These are phyloP conservation scores for Orthosia gothica DNA, from an alignment of 2,888 invertebrate species.

Conservation along the genomic window DNA sequence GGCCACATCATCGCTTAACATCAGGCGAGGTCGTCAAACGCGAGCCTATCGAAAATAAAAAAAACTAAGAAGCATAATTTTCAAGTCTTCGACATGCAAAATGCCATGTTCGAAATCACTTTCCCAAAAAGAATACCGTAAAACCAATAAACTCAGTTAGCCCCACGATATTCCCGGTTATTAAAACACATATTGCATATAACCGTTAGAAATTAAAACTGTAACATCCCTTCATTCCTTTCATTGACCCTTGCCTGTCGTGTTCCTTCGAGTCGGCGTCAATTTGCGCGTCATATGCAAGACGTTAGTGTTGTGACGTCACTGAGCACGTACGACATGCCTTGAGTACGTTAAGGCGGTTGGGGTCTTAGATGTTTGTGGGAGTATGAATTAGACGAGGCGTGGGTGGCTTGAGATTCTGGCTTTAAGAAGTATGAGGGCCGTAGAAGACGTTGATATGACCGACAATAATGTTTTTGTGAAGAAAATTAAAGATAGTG, in stretches of 20 bases:
- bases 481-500: too few relatives aligned
- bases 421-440: too few relatives aligned
- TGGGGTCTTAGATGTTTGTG: background rate
- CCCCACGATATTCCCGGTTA: background rate
- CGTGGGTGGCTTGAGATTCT: background rate
- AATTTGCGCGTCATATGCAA: conserved; percentile 59
- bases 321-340: conserved; percentile 36
- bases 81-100: background rate
- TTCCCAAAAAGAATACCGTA: background rate
- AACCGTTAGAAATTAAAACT: conserved; percentile 56
- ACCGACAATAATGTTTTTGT: too few relatives aligned
- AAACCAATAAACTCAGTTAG: background rate
- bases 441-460: too few relatives aligned
- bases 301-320: conserved; percentile 49
- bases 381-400: conserved; percentile 31
- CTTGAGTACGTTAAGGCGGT: conserved; percentile 57
- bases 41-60: too few relatives aligned
- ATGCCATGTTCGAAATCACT: background rate
- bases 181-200: conserved; percentile 11
- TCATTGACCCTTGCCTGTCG: conserved; percentile 33
- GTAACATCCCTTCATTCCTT: conserved; percentile 20
- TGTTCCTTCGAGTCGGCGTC: conserved; percentile 46
- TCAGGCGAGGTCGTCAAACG: too few relatives aligned
- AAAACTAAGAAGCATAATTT: background rate
- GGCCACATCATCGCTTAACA: too few relatives aligned